Evolutionary conservation across 2,888 invertebrate genomes (phyloP), one percentile per base, ranked within the genome.

Genomic region (Brachyptera risi): DNA sequence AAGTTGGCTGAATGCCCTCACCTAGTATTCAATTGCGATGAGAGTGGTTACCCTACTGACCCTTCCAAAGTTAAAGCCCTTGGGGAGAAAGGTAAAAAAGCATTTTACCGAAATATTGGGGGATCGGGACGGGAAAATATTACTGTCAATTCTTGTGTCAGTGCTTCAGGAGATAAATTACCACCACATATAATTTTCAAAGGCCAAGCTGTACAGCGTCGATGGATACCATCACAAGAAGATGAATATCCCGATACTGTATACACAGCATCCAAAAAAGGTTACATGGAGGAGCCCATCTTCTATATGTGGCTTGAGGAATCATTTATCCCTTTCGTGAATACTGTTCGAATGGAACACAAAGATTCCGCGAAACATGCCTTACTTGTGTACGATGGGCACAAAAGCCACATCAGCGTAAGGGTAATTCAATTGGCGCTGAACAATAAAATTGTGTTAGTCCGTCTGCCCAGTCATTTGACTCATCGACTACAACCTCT

Each of bases 401-500:
- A 58, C 17, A 21, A 21, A 44, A 54, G 49, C 44, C 58, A 58
- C 27, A 27, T 58, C 17, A 58, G 58, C 27, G 58, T 58, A 13
- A 4, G 58, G 27, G 44, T 58, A 15, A 44, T 51, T 13, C 24
- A 7, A 19, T 21, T 19, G 24, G 49, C 58, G 15, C 24, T 58
- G 13, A 49, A 58, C 35, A 58, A 49, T 31, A 58, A 49, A 17
- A 58, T 58, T 27, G 37, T 35, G 27, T 17, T 60, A 26, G n/a
- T n/a, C n/a, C n/a, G n/a, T n/a, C n/a, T n/a, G n/a, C n/a, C n/a
- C n/a, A n/a, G n/a, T n/a, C n/a, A 23, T 26, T 21, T 35, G 49
- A 59, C 59, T 21, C 35, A 56, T 37, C 19, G 27, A 26, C 59
- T 59, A 23, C 59, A 59, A 37, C 50, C 59, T 23, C 38, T 59